These are phyloP conservation scores for Leptopilina drosophilae DNA, from an alignment of 2,888 invertebrate genomes.

Conservation along the genomic window DNA sequence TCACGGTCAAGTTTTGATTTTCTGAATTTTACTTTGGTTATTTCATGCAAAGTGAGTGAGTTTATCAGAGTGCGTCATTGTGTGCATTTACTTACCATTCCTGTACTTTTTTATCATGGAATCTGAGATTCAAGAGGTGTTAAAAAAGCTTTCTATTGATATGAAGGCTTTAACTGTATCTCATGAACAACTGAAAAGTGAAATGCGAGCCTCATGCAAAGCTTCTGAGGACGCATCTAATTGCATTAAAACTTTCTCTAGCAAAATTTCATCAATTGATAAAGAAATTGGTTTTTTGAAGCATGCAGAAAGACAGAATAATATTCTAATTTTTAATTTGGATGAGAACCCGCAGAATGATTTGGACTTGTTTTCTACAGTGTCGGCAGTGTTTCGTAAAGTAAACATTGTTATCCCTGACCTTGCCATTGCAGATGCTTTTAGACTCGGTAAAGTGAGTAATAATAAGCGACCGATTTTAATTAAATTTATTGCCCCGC, in stretches of 20 bases:
- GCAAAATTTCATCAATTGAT: not conserved
- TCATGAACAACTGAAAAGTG: not conserved
- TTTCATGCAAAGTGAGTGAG: too few species aligned
- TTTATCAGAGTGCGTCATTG: too few species aligned
- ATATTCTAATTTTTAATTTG: not conserved
- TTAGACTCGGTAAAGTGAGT: not conserved
- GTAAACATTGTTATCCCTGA: not conserved
- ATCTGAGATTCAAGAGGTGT: too few species aligned
- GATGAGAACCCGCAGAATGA: not conserved
- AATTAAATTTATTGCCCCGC: not conserved
- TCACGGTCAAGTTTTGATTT: too few species aligned
- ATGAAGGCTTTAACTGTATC: not conserved
- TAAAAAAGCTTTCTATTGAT: too few species aligned
- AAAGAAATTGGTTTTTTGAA: not conserved
- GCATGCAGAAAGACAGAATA: not conserved
- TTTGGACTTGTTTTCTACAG: not conserved
- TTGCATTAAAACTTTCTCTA: not conserved
- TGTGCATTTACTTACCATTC: too few species aligned
- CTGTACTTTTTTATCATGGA: too few species aligned
- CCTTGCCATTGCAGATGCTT: not conserved
- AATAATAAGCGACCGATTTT: not conserved
- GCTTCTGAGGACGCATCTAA: not conserved
- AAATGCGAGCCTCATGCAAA: not conserved
- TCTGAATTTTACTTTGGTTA: too few species aligned
- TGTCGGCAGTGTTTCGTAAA: not conserved